Evolutionary conservation across 2,113 vertebrate species (phyloP), one percentile per base, ranked within the genome.

Genomic region (Corvus moneduloides): DNA sequence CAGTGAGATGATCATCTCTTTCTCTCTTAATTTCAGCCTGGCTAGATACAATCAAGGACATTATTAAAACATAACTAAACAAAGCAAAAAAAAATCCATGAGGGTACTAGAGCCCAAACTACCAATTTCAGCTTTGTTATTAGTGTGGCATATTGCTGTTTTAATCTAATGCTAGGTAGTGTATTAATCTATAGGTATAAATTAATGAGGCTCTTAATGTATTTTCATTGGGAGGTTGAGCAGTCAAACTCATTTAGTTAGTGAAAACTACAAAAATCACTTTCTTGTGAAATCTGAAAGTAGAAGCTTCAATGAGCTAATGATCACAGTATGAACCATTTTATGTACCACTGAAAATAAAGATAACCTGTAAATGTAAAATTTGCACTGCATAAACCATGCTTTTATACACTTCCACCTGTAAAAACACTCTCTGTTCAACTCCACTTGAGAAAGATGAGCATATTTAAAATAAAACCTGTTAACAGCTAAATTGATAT

Each of bases 181-280:
- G 74, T 93, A 95, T 97, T 98, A 97, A 98, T 97, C 90, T 95
- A 94, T 67, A 92, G 83, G 79, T 97, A 92, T 96, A 98, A 98
- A 98, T 98, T 98, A 98, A 98, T 98, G 98, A 98, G 84, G 98
- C 97, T 96, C 94, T 97, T 98, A 98, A 98, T 98, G 97, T 97
- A 97, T 97, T 98, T 98, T 98, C 96, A 95, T 91, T 97, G 98
- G 97, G 97, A 98, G 95, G 95, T 77, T 98, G 97, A 98, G 94
- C 97, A 98, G 98, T 97, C 97, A 97, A 98, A 98, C 94, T 98
- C 98, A 97, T 98, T 98, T 98, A 96, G 83, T 96, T 97, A 95
- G 97, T 77, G 95, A 97, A 98, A 98, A 98, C 97, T 95, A 97
- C 98, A 96, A 98, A 98, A 98, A 97, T 92, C 97, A 97, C 95